These are phyloP conservation scores for Drosophila colorata DNA, from an alignment of 2,888 invertebrate genomes.

Conservation along the genomic window DNA sequence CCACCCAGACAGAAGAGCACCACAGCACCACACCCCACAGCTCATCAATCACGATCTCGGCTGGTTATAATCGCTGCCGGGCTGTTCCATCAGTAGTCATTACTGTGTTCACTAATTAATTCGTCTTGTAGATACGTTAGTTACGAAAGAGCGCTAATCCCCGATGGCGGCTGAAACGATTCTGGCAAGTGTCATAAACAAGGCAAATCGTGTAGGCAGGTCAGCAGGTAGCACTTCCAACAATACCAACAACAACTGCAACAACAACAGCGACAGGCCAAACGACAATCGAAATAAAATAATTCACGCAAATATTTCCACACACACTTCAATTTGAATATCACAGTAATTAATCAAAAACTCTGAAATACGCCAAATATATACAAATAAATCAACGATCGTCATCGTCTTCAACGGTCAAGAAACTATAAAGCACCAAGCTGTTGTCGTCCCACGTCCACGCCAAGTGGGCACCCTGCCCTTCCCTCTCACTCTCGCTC, in stretches of 20 bases:
- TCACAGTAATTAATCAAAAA: conserved; percentile 77
- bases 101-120: conserved; percentile 64
- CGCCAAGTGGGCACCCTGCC: conserved; percentile 16
- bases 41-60: conserved; percentile 69
- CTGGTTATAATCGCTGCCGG: conserved; percentile 48
- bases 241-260: background rate
- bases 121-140: conserved; percentile 61
- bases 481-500: background rate
- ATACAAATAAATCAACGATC: conserved; percentile 73
- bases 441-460: conserved; percentile 47
- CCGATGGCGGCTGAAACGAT: conserved; percentile 44
- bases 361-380: conserved; percentile 55
- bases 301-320: conserved; percentile 58
- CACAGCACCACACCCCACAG: conserved; percentile 44
- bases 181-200: conserved; percentile 62
- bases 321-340: conserved; percentile 78
- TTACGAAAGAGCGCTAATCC: conserved; percentile 35
- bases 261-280: background rate
- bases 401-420: conserved; percentile 72
- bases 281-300: conserved; percentile 43
- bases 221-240: conserved; percentile 44
- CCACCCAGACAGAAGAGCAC: conserved; percentile 24
- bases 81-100: conserved; percentile 41
- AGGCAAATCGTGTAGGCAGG: conserved; percentile 38
- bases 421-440: conserved; percentile 77